phyloP scores from a whole-genome alignment of 2,113 vertebrate genomes.

The Mixornis gularis region DNA sequence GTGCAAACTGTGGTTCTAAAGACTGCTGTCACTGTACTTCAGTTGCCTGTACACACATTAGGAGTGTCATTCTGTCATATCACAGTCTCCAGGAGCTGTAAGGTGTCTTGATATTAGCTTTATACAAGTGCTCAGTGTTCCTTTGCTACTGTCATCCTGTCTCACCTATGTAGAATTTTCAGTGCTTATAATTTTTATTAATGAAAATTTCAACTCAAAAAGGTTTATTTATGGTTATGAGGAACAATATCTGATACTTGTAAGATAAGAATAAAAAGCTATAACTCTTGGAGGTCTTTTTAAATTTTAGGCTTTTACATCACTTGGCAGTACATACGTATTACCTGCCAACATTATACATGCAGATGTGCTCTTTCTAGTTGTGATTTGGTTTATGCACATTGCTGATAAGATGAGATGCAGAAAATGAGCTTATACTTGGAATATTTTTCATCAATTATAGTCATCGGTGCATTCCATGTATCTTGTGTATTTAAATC shows the following conservation, averaged over 20 bases:
- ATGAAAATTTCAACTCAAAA: not conserved
- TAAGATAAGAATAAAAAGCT: not conserved
- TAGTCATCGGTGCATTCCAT: not conserved
- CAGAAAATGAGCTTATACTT: not conserved
- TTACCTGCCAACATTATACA: not conserved
- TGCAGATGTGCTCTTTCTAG: not conserved
- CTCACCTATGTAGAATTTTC: not conserved
- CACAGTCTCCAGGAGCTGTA: not conserved
- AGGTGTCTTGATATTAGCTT: not conserved
- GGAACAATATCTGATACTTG: not conserved
- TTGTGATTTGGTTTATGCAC: not conserved
- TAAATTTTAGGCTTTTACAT: not conserved
- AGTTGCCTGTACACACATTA: not conserved
- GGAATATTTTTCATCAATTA: not conserved
- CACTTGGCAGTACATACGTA: not conserved
- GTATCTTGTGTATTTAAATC: not conserved
- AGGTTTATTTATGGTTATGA: not conserved
- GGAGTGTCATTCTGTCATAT: not conserved
- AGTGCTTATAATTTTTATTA: not conserved
- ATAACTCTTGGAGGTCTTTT: not conserved
- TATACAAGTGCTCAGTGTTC: not conserved
- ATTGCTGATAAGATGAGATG: not conserved
- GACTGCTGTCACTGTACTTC: not conserved
- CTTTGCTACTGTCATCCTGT: not conserved
- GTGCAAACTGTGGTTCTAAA: not conserved